Evolutionary conservation across 2,797 vertebrate genomes (phyloP), one percentile per base, ranked within the genome.

Genomic region (Arnoldichthys spilopterus): DNA sequence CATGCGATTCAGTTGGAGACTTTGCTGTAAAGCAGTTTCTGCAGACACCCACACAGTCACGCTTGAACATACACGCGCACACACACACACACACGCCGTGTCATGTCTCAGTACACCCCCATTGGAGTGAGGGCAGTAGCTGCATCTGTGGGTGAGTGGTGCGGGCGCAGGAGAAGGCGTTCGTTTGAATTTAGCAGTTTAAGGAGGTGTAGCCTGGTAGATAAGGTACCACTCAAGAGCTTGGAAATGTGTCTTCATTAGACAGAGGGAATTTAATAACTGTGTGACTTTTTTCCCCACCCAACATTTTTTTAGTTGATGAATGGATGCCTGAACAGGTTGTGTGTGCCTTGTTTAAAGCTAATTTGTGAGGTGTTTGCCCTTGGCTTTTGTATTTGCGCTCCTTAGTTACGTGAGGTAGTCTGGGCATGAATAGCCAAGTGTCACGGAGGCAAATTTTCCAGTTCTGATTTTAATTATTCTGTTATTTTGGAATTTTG

Each of bases 51-150:
- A 72, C 66, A 70, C 77, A 59, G 49, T 64, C 72, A 34, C 58
- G 43, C 37, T 54, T 37, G 34, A 3, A 37, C 34, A 37, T 8
- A 8, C 34, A 37, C 34, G 34, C 34, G 8, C 34, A 8, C 34
- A 37, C 34, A 37, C 34, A 8, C 34, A 37, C 53, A 47, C 28
- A 70, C 45, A 71, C 45, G 53, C 53, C 62, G 24, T 43, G n/a
- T 58, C 62, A 47, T 47, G 70, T 81, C 51, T 66, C 82, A 85
- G 86, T 77, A 89, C 87, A 77, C 79, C 56, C 2, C 86, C 58
- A 34, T 59, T 72, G 45, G 24, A 32, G 58, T 3, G 43, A 69
- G 62, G 53, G 51, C 43, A 54, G 56, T 54, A 43, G 37, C 43
- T 61, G 56, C 22, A 7, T 20, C 54, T 22, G 53, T 61, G 71